Conservation (phyloP, 2,797 vertebrate genomes). For the Chrysocyon brachyurus region DNA sequence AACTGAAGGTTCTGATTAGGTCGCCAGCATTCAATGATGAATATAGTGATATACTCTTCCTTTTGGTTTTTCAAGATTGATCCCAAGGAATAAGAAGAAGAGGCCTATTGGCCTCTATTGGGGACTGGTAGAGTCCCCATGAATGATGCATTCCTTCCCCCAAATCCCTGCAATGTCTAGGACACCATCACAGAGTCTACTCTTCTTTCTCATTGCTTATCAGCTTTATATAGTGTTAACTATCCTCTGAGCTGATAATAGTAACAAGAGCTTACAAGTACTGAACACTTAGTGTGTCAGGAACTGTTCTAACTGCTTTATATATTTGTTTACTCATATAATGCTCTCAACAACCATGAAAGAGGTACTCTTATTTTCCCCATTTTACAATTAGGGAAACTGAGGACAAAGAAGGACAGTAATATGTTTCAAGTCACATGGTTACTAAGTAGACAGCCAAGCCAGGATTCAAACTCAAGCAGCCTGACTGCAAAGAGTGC, state of each 20-base stretch:
- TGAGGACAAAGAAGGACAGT: not conserved
- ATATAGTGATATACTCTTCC: not conserved
- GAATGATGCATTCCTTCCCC: not conserved
- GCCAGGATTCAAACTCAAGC: conserved; percentile 15
- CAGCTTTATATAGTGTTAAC: not conserved
- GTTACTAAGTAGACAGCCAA: not conserved
- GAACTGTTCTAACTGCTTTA: not conserved
- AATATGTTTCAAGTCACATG: not conserved
- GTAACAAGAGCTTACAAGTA: not conserved
- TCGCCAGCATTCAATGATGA: not conserved
- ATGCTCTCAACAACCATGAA: not conserved
- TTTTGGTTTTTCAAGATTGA: conserved; percentile 22
- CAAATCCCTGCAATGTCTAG: not conserved
- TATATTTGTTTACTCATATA: not conserved
- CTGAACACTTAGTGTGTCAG: not conserved
- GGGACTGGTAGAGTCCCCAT: not conserved
- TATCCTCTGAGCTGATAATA: not conserved
- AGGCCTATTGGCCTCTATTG: no score
- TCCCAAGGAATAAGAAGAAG: not conserved
- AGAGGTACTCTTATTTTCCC: not conserved
- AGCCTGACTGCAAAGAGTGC: not conserved
- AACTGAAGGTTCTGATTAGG: conserved; percentile 41
- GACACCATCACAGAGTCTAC: not conserved
- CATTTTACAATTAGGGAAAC: conserved; percentile 19
- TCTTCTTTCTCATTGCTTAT: not conserved